Percentiles rank a stretch among this genome's conserved stretches.
These are phyloP conservation scores for Emesis furor DNA, from an alignment of 2,888 invertebrate species.

Conservation along the genomic window DNA sequence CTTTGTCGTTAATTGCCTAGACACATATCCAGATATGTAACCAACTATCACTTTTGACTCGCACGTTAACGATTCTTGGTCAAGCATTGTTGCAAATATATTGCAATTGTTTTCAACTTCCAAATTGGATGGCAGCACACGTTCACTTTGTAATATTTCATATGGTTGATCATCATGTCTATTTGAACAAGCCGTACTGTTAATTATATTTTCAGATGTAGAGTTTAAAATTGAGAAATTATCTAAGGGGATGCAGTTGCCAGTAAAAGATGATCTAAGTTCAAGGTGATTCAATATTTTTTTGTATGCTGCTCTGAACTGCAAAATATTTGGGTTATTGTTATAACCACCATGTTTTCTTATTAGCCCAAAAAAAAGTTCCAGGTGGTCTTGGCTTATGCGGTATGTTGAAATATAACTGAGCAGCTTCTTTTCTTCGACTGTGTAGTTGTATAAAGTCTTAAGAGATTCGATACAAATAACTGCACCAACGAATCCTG, in stretches of 20 bases:
- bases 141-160: conserved; percentile 2
- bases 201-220: conserved; percentile 9
- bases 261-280: conserved; percentile 13
- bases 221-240: conserved; percentile 18
- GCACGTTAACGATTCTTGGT: neutral
- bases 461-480: too few relatives aligned
- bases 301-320: neutral
- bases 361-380: neutral
- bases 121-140: neutral
- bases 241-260: neutral
- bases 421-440: too few relatives aligned
- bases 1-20: conserved; percentile 1
- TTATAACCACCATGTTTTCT: neutral
- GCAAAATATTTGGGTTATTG: neutral
- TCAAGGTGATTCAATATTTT: conserved; percentile 13
- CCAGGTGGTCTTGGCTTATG: neutral
- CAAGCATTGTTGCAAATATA: conserved; percentile 15
- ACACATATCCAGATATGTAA: too few relatives aligned
- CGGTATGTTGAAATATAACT: neutral
- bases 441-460: too few relatives aligned
- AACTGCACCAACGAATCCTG: too few relatives aligned
- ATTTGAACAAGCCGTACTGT: conserved; percentile 4
- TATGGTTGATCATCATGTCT: neutral
- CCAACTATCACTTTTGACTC: too few relatives aligned
- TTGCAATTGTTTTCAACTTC: conserved; percentile 9